These are phyloP conservation scores for Artemia sinica DNA, from an alignment of 2,888 invertebrate species.

Conservation along the genomic window DNA sequence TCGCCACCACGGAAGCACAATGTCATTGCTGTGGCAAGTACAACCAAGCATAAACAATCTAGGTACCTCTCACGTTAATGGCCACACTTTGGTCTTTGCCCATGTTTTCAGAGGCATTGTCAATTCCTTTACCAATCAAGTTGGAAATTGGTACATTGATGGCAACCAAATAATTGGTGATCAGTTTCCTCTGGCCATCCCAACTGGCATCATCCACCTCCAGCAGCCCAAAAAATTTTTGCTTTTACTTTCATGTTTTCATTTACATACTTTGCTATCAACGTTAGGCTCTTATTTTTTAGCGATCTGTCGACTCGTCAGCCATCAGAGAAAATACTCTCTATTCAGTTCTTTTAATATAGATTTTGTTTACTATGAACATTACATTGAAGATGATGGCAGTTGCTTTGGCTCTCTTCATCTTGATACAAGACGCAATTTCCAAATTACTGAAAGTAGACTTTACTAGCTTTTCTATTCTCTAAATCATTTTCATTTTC, in stretches of 20 bases:
- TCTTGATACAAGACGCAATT: background rate
- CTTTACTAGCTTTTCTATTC: conserved; percentile 4
- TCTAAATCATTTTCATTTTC: background rate
- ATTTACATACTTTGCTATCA: conserved; percentile 12
- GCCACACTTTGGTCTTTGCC: too few relatives aligned
- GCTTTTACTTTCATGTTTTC: conserved; percentile 1
- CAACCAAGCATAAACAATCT: conserved; percentile 9
- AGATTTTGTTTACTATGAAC: too few relatives aligned
- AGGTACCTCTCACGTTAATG: too few relatives aligned
- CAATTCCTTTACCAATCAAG: too few relatives aligned
- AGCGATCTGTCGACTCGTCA: conserved; percentile 12
- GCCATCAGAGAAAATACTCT: conserved; percentile 1
- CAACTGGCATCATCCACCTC: background rate
- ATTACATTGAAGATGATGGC: background rate
- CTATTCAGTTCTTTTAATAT: too few relatives aligned
- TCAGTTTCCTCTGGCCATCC: background rate
- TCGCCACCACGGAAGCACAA: conserved; percentile 4
- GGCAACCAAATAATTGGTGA: background rate
- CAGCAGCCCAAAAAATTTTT: conserved; percentile 1
- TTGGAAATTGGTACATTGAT: background rate
- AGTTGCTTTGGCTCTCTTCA: background rate
- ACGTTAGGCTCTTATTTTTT: background rate
- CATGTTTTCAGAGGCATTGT: too few relatives aligned
- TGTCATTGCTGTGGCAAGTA: background rate
- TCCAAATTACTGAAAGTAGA: background rate